Conservation (phyloP, 2,797 vertebrate genomes). For the Sebastes matsubarae region DNA sequence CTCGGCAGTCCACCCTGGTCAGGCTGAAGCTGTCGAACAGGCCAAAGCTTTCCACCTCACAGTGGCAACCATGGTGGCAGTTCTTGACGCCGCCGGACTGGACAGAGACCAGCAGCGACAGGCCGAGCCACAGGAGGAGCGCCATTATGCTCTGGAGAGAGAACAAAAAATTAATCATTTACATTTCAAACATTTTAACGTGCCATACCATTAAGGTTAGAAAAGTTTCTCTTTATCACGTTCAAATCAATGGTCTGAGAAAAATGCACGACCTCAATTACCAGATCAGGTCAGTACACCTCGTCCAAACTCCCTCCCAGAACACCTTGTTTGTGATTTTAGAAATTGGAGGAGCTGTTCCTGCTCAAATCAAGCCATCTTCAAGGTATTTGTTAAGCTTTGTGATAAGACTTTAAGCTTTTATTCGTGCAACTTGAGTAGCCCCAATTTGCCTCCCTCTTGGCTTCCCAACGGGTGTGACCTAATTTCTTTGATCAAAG, state of each 20-base stretch:
- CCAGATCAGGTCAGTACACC: neutral
- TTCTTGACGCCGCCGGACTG: slow-evolving; percentile 78
- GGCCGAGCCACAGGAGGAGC: slow-evolving; percentile 73
- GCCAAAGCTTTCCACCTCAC: slow-evolving; percentile 95
- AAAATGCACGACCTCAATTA: neutral
- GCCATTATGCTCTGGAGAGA: slow-evolving; percentile 82
- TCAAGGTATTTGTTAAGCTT: slow-evolving; percentile 30
- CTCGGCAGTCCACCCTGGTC: slow-evolving; percentile 93
- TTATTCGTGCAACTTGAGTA: slow-evolving; percentile 49
- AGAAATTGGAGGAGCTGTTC: neutral
- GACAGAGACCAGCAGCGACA: slow-evolving; percentile 78
- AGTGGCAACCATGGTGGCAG: slow-evolving; percentile 92
- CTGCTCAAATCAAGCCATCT: neutral
- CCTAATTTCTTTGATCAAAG: slow-evolving; percentile 74
- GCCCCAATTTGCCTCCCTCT: slow-evolving; percentile 33
- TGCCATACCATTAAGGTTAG: neutral
- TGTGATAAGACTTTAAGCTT: slow-evolving; percentile 27
- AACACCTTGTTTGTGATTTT: neutral
- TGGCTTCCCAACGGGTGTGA: slow-evolving; percentile 50
- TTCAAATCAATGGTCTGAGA: neutral
- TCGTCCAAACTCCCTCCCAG: neutral
- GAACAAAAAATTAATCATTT: slow-evolving; percentile 2
- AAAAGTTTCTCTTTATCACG: neutral
- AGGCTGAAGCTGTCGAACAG: slow-evolving; percentile 98
- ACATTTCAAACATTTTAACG: neutral